These are phyloP conservation scores for Zygothrica quintamaculata DNA, from an alignment of 2,888 invertebrate genomes.

Conservation along the genomic window DNA sequence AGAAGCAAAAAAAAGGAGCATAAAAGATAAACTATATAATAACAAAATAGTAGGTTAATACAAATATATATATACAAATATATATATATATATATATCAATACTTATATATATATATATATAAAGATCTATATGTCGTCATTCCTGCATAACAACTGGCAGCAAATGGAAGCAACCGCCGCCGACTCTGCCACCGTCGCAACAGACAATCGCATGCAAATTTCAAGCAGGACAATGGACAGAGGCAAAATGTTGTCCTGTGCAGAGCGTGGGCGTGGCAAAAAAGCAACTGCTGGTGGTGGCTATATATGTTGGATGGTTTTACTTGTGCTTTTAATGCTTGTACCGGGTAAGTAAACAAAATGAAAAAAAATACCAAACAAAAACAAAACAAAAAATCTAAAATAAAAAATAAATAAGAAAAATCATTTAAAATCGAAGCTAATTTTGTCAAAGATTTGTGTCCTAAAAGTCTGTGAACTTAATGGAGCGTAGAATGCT, in stretches of 20 bases:
- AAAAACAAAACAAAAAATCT: too few species aligned
- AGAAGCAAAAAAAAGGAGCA: constrained; percentile 17
- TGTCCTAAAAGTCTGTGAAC: constrained; percentile 35
- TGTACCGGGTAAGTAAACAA: constrained; percentile 74
- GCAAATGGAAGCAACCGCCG: constrained; percentile 19
- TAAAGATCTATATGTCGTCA: constrained; percentile 37
- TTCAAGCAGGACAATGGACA: constrained; percentile 22
- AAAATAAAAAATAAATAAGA: constrained; percentile 6
- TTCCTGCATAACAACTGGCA: constrained; percentile 48
- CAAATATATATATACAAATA: too few species aligned
- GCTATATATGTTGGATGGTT: constrained; percentile 60
- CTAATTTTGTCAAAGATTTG: constrained; percentile 60
- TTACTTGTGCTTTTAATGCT: constrained; percentile 59
- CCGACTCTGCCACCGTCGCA: too few species aligned
- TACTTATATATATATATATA: too few species aligned
- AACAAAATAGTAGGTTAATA: constrained; percentile 38
- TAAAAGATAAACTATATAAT: constrained; percentile 33
- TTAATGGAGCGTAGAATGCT: constrained; percentile 23
- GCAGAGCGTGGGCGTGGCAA: constrained; percentile 40
- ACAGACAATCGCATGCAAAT: constrained; percentile 51
- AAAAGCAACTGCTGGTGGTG: constrained; percentile 16
- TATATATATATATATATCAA: too few species aligned
- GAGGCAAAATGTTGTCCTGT: constrained; percentile 30
- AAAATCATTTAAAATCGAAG: constrained; percentile 45
- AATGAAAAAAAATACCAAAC: too few species aligned